Percentiles rank a stretch among this genome's conserved stretches.
Conservation (phyloP, 2,888 invertebrate species). For the Scaptomyza tumidula region DNA sequence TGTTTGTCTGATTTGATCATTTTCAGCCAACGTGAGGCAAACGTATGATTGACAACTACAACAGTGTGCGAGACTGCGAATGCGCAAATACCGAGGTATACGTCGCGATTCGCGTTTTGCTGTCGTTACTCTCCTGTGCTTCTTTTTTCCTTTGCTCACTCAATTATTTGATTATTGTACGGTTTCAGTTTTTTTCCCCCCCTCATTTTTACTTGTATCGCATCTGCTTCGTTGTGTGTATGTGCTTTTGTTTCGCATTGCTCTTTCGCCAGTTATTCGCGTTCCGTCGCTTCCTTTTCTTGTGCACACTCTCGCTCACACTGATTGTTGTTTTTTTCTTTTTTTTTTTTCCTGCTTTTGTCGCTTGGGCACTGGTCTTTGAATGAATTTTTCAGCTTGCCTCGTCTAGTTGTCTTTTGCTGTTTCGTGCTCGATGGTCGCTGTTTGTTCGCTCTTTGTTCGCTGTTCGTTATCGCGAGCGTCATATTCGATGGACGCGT, state of each 20-base stretch:
- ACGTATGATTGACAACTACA: slow-evolving; percentile 70
- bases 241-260: slow-evolving; percentile 72
- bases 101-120: slow-evolving; percentile 40
- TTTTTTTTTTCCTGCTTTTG: slow-evolving; percentile 54
- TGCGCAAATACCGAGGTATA: slow-evolving; percentile 73
- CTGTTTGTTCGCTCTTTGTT: too few relatives aligned
- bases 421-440: slow-evolving; percentile 72
- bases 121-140: slow-evolving; percentile 24
- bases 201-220: slow-evolving; percentile 44
- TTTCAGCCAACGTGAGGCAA: slow-evolving; percentile 63
- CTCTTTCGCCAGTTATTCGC: slow-evolving; percentile 61
- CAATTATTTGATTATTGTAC: slow-evolving; percentile 74
- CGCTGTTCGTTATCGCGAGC: slow-evolving; percentile 36
- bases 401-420: slow-evolving; percentile 81
- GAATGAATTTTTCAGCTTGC: slow-evolving; percentile 82
- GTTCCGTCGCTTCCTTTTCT: slow-evolving; percentile 69
- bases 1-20: slow-evolving; percentile 74
- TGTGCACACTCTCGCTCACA: slow-evolving; percentile 59
- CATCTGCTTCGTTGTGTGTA: slow-evolving; percentile 24
- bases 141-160: slow-evolving; percentile 37
- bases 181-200: slow-evolving; percentile 45
- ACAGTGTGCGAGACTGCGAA: slow-evolving; percentile 64
- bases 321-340: slow-evolving; percentile 59
- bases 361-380: slow-evolving; percentile 72
- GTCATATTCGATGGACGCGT: slow-evolving; percentile 30